Percentiles rank a stretch among this genome's conserved stretches.
These are phyloP conservation scores for Ariopsis seemanni DNA, from an alignment of 2,113 vertebrate species.

Conservation along the genomic window DNA sequence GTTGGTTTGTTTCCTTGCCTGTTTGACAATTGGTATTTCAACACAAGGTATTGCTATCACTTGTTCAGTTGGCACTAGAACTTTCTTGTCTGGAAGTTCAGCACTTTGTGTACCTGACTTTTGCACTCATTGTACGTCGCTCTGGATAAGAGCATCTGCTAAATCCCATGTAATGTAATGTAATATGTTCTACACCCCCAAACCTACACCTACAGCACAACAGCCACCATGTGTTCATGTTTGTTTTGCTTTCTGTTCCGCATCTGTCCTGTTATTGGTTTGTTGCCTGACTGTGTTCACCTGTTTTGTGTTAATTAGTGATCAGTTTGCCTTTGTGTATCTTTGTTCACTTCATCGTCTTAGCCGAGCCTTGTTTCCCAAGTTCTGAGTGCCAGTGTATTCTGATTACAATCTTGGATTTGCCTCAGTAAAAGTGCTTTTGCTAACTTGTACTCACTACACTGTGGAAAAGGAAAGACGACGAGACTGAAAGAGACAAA, in stretches of 20 bases:
- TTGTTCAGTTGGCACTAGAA: too few relatives aligned
- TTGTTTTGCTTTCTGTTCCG: neutral
- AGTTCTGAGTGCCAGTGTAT: neutral
- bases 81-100: too few relatives aligned
- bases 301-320: neutral
- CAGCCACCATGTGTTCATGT: neutral
- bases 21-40: too few relatives aligned
- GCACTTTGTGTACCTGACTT: too few relatives aligned
- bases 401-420: neutral
- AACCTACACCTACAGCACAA: neutral
- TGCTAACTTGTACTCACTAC: too few relatives aligned
- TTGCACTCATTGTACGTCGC: too few relatives aligned
- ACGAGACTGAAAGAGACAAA: neutral
- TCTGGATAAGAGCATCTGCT: too few relatives aligned
- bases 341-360: neutral
- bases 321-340: neutral
- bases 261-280: neutral
- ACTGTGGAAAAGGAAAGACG: neutral
- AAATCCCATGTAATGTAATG: too few relatives aligned
- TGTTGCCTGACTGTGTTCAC: neutral
- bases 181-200: too few relatives aligned
- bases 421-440: neutral
- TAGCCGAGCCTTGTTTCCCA: neutral
- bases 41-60: too few relatives aligned
- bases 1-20: too few relatives aligned